Evolutionary conservation across 1,140 invertebrate genomes (phyloP).

Genomic region (Zophobas morio): DNA sequence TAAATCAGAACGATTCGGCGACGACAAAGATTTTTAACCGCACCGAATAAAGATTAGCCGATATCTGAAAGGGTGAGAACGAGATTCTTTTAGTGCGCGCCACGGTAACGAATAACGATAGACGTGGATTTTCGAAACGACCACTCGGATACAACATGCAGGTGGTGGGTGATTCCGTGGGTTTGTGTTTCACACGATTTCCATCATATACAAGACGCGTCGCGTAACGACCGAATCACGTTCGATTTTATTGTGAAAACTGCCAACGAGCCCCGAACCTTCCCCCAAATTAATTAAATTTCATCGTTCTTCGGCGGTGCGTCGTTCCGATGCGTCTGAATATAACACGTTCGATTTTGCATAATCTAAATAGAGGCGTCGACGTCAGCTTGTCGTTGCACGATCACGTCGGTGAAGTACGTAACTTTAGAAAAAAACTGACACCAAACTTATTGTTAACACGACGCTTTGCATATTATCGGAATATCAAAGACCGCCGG

Average conservation of each 20-base stretch:
- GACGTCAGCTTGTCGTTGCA: conserved; percentile 29
- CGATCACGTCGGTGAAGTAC: conserved; percentile 17
- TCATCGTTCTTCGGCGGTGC: background rate
- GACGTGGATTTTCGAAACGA: conserved; percentile 19
- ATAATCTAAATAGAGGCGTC: conserved; percentile 29
- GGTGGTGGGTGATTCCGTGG: conserved; percentile 1
- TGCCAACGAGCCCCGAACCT: conserved; percentile 13
- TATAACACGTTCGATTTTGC: conserved; percentile 22
- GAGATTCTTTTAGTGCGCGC: background rate
- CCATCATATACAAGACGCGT: conserved; percentile 16
- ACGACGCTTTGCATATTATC: conserved; percentile 36
- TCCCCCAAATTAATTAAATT: conserved; percentile 26
- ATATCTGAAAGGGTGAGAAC: conserved; percentile 5
- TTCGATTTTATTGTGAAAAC: conserved; percentile 37
- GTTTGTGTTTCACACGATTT: conserved; percentile 17
- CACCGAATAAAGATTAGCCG: conserved; percentile 30
- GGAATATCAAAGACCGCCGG: conserved; percentile 10
- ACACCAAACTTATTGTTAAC: conserved; percentile 48
- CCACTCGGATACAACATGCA: conserved; percentile 27
- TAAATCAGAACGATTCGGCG: conserved; percentile 34
- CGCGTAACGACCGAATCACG: conserved; percentile 29
- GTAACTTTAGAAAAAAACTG: conserved; percentile 20
- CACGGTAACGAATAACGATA: background rate
- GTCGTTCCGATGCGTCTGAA: background rate
- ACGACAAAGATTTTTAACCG: conserved; percentile 38